Conservation (phyloP, 2,797 vertebrate genomes). For the Mionectes olivaceus region DNA sequence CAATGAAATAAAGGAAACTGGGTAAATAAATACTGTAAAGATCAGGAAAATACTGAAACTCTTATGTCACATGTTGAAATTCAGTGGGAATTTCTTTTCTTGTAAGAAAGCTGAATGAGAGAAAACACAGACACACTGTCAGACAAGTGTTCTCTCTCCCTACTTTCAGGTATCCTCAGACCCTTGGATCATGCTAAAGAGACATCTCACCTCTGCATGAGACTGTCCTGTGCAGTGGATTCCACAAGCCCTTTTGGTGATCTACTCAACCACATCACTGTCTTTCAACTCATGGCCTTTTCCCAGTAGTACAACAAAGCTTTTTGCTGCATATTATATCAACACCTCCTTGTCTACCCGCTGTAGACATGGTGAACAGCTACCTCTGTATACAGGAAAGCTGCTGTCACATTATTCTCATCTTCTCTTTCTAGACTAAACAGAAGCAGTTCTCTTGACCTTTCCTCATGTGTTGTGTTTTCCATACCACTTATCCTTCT, state of each 20-base stretch:
- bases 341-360: neutral
- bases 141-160: neutral
- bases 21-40: neutral
- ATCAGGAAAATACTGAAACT: neutral
- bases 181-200: neutral
- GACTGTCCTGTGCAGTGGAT: neutral
- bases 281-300: neutral
- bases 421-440: constrained; percentile 33
- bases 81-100: neutral
- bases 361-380: neutral
- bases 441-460: neutral
- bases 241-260: neutral
- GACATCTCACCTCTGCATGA: neutral
- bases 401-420: neutral
- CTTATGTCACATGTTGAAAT: neutral
- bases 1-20: neutral
- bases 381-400: neutral
- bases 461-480: neutral
- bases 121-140: neutral
- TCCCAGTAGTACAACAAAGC: neutral
- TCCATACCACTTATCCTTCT: neutral
- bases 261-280: neutral
- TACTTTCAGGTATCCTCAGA: neutral
- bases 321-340: neutral
- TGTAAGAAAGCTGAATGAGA: neutral